Conservation (phyloP, 2,113 vertebrate species). For the Todiramphus saurophagus region DNA sequence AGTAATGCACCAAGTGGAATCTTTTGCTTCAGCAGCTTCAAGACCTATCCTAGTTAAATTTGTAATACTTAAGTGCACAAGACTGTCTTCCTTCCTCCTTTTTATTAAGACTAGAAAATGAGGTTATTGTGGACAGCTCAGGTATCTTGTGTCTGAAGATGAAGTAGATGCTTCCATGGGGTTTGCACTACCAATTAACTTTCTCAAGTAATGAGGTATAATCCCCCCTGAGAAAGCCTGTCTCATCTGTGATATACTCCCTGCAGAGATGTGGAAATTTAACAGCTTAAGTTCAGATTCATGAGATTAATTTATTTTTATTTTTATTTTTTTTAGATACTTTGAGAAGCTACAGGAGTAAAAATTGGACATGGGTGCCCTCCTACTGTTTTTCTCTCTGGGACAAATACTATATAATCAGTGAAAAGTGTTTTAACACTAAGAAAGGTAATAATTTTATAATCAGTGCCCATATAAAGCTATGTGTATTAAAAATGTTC, state of each 20-base stretch:
- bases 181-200: conserved; percentile 53
- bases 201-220: conserved; percentile 31
- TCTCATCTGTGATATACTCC: conserved; percentile 4
- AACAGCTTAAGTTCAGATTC: not conserved
- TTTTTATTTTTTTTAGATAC: not conserved
- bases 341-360: not conserved
- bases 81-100: not conserved
- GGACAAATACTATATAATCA: not conserved
- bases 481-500: not conserved
- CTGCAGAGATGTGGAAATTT: not conserved
- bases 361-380: not conserved
- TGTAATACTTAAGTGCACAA: not conserved
- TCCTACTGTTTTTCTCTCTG: not conserved
- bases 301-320: not conserved
- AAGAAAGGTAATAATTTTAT: not conserved
- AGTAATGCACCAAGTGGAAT: not conserved
- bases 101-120: conserved; percentile 17
- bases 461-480: not conserved
- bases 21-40: not conserved
- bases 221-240: not conserved
- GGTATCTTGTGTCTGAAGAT: conserved; percentile 21
- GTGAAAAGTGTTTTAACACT: not conserved
- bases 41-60: not conserved
- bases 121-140: conserved; percentile 35
- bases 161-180: not conserved